A percentile compares a stretch with the other conserved stretches of the same genome.
Conservation (phyloP, 37 sponge, comb jelly and placozoan species). For the Corticium candelabrum region DNA sequence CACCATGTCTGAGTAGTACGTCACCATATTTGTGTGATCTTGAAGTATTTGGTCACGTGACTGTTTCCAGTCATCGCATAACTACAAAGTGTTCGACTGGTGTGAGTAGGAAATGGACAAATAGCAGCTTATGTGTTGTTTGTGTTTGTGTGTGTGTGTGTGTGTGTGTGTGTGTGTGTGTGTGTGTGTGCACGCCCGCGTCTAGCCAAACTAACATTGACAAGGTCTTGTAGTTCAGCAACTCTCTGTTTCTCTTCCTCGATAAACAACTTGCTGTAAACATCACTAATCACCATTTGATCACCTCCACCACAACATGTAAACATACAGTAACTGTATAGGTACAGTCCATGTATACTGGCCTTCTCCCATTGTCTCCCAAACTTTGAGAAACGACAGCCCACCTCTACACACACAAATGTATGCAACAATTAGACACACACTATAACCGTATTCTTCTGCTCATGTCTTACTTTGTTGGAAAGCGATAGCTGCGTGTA, state of each 20-base stretch:
- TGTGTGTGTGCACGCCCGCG: not conserved
- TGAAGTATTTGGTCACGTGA: not conserved
- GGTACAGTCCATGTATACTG: conserved; percentile 51
- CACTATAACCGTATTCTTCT: no score
- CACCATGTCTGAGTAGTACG: not conserved
- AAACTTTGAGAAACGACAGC: conserved; percentile 25
- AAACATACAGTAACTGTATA: conserved; percentile 60
- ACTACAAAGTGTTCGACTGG: no score
- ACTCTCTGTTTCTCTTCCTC: not conserved
- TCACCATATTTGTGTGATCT: not conserved
- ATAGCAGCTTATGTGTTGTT: no score
- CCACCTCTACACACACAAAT: not conserved
- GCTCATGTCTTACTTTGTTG: not conserved
- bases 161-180: conserved; percentile 5
- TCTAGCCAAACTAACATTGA: not conserved
- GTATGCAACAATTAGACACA: not conserved
- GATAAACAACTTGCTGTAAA: not conserved
- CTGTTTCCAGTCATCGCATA: not conserved
- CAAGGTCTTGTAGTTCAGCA: not conserved
- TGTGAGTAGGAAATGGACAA: no score
- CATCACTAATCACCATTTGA: no score
- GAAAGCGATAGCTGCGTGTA: not conserved
- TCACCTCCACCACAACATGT: no score
- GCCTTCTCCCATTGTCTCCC: conserved; percentile 72
- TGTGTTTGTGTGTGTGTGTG: no score